Evolutionary conservation across 2,113 vertebrate genomes (phyloP), one percentile per base, ranked within the genome.

Genomic region (Microtus montanus): DNA sequence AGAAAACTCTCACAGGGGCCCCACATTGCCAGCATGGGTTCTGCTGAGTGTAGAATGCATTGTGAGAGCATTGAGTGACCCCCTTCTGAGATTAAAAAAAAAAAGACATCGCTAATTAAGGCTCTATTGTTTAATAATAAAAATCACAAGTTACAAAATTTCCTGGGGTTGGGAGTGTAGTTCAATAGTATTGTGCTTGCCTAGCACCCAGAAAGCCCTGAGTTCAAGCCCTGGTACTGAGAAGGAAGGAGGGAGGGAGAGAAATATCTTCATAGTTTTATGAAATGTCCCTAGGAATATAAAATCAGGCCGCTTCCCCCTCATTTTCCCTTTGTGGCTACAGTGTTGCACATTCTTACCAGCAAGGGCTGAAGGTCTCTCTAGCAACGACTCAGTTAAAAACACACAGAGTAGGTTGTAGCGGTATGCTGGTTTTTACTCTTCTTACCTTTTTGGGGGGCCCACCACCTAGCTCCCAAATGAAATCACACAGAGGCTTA

Each of bases 141-240:
- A 93, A 97, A 54, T 38, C 38, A 11, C n/a, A 52, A 41, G 41
- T 77, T 61, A 41, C 26, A 85, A 80, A 44, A 79, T 80, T 11
- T 54, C 85, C 54, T 54, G 35, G 66, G 47, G 11, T 83, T 71
- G 68, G 30, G 47, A 8, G 44, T 54, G 10, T 4, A 54, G 85
- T 54, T 52, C 85, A 26, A 5, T n/a, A 30, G 30, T 9, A 14
- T 5, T 26, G 64, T n/a, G 20, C 20, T 52, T 70, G 20, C 35
- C 22, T 26, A 38, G 47, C 47, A 24, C 14, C 15, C 20, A 28
- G 7, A n/a, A 30, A 38, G 58, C 58, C 20, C 54, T 30, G n/a
- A n/a, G 35, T 41, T 63, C 58, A 87, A 52, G 4, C 85, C 12
- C 14, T 38, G 12, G 13, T n/a, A 73, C 68, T 54, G 49, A 73